Evolutionary conservation across 2,888 invertebrate genomes (phyloP).

Genomic region (Acronicta psi): DNA sequence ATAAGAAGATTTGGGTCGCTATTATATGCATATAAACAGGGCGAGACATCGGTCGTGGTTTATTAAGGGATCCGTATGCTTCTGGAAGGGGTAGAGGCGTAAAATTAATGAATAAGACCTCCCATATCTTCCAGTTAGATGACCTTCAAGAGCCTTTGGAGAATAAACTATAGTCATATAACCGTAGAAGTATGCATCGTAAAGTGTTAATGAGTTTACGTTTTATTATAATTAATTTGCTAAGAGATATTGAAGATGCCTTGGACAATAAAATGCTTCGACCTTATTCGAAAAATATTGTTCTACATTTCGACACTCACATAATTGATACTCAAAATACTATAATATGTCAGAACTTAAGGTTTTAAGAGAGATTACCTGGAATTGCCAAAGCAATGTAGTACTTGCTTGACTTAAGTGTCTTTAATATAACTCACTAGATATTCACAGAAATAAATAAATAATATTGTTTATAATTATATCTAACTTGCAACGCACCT

Average conservation of each 20-base stretch:
- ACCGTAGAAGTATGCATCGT: conserved; percentile 37
- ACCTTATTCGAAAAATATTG: no score
- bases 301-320: no score
- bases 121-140: conserved; percentile 55
- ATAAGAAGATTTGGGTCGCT: conserved; percentile 82
- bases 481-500: no score
- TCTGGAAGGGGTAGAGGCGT: conserved; percentile 54
- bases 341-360: no score
- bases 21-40: conserved; percentile 82
- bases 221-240: not conserved
- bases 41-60: conserved; percentile 75
- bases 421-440: no score
- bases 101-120: conserved; percentile 58
- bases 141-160: conserved; percentile 50
- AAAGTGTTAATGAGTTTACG: conserved; percentile 26
- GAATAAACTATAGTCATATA: conserved; percentile 45
- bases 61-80: conserved; percentile 70
- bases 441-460: no score
- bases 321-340: no score
- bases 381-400: no score
- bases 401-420: no score
- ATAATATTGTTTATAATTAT: no score
- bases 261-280: no score
- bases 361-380: no score
- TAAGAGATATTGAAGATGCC: not conserved